Evolutionary conservation across 2,113 vertebrate species (phyloP), one percentile per base, ranked within the genome.

Genomic region (Chaetura pelagica): DNA sequence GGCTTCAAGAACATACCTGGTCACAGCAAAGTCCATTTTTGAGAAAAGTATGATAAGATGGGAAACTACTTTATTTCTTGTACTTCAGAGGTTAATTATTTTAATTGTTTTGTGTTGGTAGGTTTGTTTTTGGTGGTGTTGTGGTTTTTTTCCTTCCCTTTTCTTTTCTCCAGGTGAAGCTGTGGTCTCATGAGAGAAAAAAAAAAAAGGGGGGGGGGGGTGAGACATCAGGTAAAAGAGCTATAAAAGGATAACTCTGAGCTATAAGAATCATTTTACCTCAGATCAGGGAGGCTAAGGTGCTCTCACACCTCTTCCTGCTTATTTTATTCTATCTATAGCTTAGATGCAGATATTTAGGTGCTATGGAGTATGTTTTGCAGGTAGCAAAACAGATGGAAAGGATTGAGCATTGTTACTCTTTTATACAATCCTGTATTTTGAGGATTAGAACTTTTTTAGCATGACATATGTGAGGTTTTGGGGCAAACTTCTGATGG

Each of bases 31-130:
- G 30, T 58, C 21, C 2, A 21, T 77, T 59, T 79, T 88, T 71
- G 7, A 67, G 6, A 42, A 74, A 68, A 71, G 10, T 19, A n/a
- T 23, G 32, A 15, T 34, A 55, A 86, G 90, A 80, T 0, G 0
- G 27, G 21, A 68, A 88, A 67, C 8, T 29, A 7, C 14, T 57
- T 67, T 76, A 52, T 76, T 79, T 72, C 46, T 84, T 74, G 4
- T 51, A 38, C 19, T 7, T 10, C 71, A n/a, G 2, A 15, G 15
- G 5, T 64, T 87, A 48, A 9, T 20, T 48, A 54, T 30, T 40
- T 5, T 12, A 7, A 24, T n/a, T 8, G 3, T 29, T 52, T 27
- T 27, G 38, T 38, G 38, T 38, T 38, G 38, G 38, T 38, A 10
- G 38, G 38, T 38, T 42, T 42, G 40, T 9, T 42, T 42, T 42